Evolutionary conservation across 2,888 invertebrate genomes (phyloP), one percentile per base, ranked within the genome.

Genomic region (Pantelozetes paolii): DNA sequence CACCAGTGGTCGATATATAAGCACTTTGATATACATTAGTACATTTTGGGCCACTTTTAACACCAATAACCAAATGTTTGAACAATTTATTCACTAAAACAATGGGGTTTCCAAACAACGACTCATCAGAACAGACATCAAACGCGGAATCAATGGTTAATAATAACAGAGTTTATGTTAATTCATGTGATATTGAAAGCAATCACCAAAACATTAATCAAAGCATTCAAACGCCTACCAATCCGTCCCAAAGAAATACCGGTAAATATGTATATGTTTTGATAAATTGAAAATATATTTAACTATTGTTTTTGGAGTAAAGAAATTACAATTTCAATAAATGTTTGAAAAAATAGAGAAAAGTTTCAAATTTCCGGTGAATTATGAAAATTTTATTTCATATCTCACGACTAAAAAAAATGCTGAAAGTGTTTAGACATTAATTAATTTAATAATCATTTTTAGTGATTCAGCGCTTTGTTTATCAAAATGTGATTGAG

Each of bases 41-140:
- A 8, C 15, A 2, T 5, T 57, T 23, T 23, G 28, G 23, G 6
- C 28, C 57, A 57, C 11, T 57, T 57, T 32, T 62, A 8, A n/a
- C n/a, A 32, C 18, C 15, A 20, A 8, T 23, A 6, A 36, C 32
- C 8, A 62, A 62, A 18, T 30, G 30, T 26, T 62, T 36, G n/a
- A 30, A n/a, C 28, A 28, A 11, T 9, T 2, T 36, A 32, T 18
- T 62, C 18, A 62, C 8, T 20, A 1, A 18, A 67, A 67, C 9
- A 6, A 67, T 67, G 67, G 67, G 67, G 20, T 40, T 67, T 30
- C 67, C 67, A 9, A 32, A 67, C n/a, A 67, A 36, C 42, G 40
- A 67, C 9, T 36, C 36, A n/a, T 36, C 36, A 23, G 40, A 40
- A 40, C 40, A 67, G 20, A 40, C 67, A 18, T 36, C 67, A 67